Conservation (phyloP, 2,113 vertebrate species). For the Pluvialis apricaria region DNA sequence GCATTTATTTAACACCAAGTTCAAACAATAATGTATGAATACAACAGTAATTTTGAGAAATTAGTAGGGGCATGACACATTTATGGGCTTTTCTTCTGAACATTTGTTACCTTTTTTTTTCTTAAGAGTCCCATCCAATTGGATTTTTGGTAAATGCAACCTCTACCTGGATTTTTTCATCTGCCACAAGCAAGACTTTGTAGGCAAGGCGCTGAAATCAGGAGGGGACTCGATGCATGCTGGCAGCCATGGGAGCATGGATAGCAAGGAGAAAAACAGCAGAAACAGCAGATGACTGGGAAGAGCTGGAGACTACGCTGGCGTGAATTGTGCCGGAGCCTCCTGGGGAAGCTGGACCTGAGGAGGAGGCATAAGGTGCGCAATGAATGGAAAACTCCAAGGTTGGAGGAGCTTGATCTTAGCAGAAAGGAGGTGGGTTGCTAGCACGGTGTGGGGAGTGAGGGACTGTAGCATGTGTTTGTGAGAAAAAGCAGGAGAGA, state of each 20-base stretch:
- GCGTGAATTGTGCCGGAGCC: rapidly evolving
- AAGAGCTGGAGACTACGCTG: rapidly evolving
- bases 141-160: background rate
- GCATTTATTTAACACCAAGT: background rate
- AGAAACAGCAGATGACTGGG: background rate
- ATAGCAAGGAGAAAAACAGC: background rate
- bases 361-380: background rate
- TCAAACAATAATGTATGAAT: background rate
- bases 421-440: background rate
- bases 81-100: background rate
- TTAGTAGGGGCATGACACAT: background rate
- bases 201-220: background rate
- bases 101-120: background rate
- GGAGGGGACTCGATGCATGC: background rate
- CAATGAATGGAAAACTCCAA: background rate
- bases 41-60: background rate
- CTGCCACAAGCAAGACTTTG: background rate
- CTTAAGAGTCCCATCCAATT: background rate
- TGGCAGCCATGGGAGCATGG: background rate
- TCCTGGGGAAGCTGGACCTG: background rate
- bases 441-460: background rate
- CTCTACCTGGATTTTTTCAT: background rate
- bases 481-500: background rate
- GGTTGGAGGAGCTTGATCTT: background rate
- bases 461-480: background rate